A percentile compares a stretch with the other conserved stretches of the same genome.
Evolutionary conservation across 2,888 invertebrate species (phyloP).

Genomic region (Gonocerus acuteangulatus): DNA sequence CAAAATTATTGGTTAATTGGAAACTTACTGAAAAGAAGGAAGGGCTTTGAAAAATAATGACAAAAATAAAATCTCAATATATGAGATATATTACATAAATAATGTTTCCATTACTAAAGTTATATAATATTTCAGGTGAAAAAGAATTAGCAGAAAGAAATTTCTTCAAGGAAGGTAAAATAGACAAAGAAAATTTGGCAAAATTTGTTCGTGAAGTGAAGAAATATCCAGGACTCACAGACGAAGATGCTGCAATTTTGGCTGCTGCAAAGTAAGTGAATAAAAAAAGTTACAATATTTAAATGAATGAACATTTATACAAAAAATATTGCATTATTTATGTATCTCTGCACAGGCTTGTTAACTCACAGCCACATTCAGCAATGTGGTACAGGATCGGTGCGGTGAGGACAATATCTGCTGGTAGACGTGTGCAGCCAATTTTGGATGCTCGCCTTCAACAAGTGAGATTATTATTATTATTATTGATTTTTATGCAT

Average conservation of each 20-base stretch:
- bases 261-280: slow-evolving; percentile 46
- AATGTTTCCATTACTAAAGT: neutral
- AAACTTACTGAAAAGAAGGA: no score
- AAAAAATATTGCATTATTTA: no score
- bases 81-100: no score
- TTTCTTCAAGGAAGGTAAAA: slow-evolving; percentile 43
- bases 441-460: slow-evolving; percentile 46
- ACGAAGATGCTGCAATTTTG: slow-evolving; percentile 49
- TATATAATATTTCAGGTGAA: slow-evolving; percentile 39
- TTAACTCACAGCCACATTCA: slow-evolving; percentile 47
- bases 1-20: no score
- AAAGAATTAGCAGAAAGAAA: slow-evolving; percentile 41
- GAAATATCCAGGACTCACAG: slow-evolving; percentile 47
- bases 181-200: slow-evolving; percentile 45
- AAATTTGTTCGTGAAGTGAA: slow-evolving; percentile 47
- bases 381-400: slow-evolving; percentile 54
- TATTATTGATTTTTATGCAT: no score
- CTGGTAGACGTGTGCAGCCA: slow-evolving; percentile 46
- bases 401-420: slow-evolving; percentile 48
- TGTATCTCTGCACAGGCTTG: no score
- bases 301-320: neutral
- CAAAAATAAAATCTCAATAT: no score
- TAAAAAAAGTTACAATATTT: no score
- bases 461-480: slow-evolving; percentile 44
- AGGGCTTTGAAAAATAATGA: no score